These are phyloP conservation scores for Nephrotoma guestfalica DNA, from an alignment of 2,888 invertebrate genomes.

Conservation along the genomic window DNA sequence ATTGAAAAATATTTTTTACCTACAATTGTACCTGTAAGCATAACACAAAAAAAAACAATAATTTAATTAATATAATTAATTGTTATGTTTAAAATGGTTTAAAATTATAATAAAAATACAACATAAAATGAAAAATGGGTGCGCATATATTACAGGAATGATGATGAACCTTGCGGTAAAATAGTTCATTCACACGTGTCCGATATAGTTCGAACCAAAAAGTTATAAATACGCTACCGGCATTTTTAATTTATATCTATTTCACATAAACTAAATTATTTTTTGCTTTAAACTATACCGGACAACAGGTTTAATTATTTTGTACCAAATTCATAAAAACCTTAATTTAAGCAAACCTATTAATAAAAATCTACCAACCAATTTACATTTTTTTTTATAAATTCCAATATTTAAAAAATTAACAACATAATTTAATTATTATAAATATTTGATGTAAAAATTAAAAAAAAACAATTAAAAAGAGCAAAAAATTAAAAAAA, in stretches of 20 bases:
- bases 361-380: neutral
- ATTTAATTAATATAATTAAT: neutral
- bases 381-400: neutral
- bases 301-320: neutral
- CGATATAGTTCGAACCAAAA: neutral
- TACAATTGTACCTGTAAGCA: conserved; percentile 3
- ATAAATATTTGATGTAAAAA: neutral
- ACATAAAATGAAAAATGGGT: neutral
- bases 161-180: neutral
- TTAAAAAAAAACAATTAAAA: neutral
- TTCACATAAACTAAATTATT: neutral
- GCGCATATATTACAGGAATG: neutral
- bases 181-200: neutral
- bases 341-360: neutral
- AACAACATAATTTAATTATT: neutral
- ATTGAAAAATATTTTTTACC: neutral
- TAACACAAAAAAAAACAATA: neutral
- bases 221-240: neutral
- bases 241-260: neutral
- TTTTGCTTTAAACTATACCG: neutral
- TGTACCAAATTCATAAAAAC: neutral
- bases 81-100: conserved; percentile 3
- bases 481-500: neutral
- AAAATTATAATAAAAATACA: neutral
- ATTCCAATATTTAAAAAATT: neutral